phyloP scores from a whole-genome alignment of 2,888 invertebrate species.

The Nebria salina region DNA sequence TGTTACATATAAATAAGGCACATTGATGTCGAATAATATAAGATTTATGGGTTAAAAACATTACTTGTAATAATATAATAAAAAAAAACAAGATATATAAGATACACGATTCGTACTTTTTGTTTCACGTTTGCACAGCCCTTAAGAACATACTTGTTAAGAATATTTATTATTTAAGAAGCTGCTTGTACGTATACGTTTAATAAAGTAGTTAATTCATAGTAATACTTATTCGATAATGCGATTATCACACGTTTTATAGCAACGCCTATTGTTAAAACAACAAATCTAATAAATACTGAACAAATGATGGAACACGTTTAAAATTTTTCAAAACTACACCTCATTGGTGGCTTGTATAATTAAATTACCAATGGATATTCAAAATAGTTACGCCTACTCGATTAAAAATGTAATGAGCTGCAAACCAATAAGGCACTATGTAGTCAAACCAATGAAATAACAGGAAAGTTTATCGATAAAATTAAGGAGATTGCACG shows the following conservation, averaged over 20 bases:
- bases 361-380: not conserved
- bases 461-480: not conserved
- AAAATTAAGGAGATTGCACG: constrained; percentile 3
- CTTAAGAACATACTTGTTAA: constrained; percentile 14
- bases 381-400: not conserved
- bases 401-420: not conserved
- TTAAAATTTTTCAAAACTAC: not conserved
- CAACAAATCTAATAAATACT: constrained; percentile 14
- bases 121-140: constrained; percentile 19
- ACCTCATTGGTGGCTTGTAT: not conserved
- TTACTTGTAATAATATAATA: constrained; percentile 8
- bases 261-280: constrained; percentile 12
- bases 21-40: constrained; percentile 34
- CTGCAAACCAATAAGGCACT: not conserved
- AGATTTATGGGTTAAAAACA: constrained; percentile 5
- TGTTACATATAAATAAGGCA: constrained; percentile 39
- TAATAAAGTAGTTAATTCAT: constrained; percentile 8
- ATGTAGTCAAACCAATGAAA: not conserved
- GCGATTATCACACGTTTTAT: constrained; percentile 20
- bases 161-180: constrained; percentile 12
- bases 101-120: constrained; percentile 10
- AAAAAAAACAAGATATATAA: not conserved
- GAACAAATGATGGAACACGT: not conserved
- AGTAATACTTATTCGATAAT: constrained; percentile 22
- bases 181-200: constrained; percentile 9